Percentiles rank a stretch among this genome's conserved stretches.
These are phyloP conservation scores for Leucophenga montana DNA, from an alignment of 2,888 invertebrate species.

Conservation along the genomic window DNA sequence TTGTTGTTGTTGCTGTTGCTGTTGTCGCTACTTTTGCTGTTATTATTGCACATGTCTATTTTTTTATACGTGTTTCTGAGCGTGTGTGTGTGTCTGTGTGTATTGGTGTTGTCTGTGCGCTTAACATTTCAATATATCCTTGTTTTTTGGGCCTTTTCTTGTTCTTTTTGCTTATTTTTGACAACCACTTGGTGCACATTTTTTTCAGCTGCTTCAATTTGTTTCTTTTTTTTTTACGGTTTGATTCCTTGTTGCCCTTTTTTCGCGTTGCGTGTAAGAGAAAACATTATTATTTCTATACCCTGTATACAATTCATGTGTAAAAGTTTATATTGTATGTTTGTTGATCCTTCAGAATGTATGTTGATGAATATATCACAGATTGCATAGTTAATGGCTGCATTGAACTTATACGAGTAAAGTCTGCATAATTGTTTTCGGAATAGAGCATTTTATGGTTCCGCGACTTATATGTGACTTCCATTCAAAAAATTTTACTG, in stretches of 20 bases:
- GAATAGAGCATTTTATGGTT: no score
- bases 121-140: conserved; percentile 25
- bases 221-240: neutral
- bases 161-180: neutral
- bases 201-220: conserved; percentile 4
- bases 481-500: no score
- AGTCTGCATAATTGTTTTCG: no score
- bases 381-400: no score
- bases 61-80: neutral
- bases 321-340: no score
- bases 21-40: neutral
- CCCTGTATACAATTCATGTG: no score
- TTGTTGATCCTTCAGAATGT: no score
- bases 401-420: no score
- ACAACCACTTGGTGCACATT: neutral
- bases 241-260: neutral
- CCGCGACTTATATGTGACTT: no score
- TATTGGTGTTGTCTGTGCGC: conserved; percentile 6
- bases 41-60: neutral
- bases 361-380: no score
- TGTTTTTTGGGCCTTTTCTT: conserved; percentile 9
- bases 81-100: neutral
- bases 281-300: neutral
- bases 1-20: conserved; percentile 5
- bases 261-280: no score